Evolutionary conservation across 2,797 vertebrate species (phyloP), one percentile per base, ranked within the genome.

Genomic region (Galago senegalensis): DNA sequence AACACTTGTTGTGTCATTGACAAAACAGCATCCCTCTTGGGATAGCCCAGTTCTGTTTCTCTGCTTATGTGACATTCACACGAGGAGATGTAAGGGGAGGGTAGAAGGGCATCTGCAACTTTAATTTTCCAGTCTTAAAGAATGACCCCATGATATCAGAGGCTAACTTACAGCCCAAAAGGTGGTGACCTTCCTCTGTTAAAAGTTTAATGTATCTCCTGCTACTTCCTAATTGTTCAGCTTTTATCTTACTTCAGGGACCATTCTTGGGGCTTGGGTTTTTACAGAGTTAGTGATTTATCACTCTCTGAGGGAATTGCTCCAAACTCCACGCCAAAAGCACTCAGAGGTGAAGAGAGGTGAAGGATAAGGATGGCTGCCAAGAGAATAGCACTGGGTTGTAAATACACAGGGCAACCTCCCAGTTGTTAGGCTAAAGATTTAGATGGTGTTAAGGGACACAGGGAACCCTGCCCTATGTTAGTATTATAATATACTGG

Each of bases 211-310:
- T 61, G 65, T 96, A 76, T 69, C 6, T 46, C 92, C 82, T 97
- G 56, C 95, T 98, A 94, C 92, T 80, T 98, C 61, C 97, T 98
- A 98, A 98, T 96, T 98, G 97, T 95, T 96, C 81, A 94, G 93
- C 97, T 98, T 98, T 97, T 94, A 86, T 94, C 34, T 95, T 75
- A 79, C 53, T 95, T 93, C 83, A 21, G 60, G 97, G 96, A 97
- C 84, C 58, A 93, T 84, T 89, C 31, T 56, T 84, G 98, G 97
- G 96, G 96, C 98, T 97, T 95, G 97, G 93, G 97, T 98, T 98
- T 98, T 98, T 98, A 98, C 98, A 98, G 97, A 97, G 96, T 96
- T 96, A 98, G 95, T 98, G 98, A 98, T 99, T 98, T 98, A 99
- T 98, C 97, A 98, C 96, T 98, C 97, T 98, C 98, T 98, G 98